Base-by-base conservation (phyloP, 2,113 vertebrate species). In the Romanogobio albipinnatus region DNA sequence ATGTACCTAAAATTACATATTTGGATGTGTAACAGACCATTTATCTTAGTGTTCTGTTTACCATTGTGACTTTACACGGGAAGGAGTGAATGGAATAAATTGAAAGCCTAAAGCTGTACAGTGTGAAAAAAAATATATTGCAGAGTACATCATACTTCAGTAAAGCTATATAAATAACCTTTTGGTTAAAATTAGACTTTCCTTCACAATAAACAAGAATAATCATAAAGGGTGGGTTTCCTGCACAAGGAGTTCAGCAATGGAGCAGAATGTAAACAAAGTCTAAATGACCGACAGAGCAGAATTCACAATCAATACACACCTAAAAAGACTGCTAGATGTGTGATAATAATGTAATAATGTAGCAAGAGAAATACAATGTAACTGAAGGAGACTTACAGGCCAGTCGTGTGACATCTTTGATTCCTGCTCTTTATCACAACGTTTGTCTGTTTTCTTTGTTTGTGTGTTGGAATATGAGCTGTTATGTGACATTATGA, bases 21-120 rank as follows among this genome's bases (percentile, higher is more conserved):
- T 68, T 49, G 9, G 33, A 36, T 43, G 61, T n/a, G 80, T 64
- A 61, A 86, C 58, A 78, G 76, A 11, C 17, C 33, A 33, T 87
- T 62, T 83, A n/a, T 53, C 59, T n/a, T 19, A 3, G 33, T 71
- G 85, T 73, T 61, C 39, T 83, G 14, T n/a, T n/a, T n/a, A n/a
- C n/a, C n/a, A n/a, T n/a, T 36, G 45, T 39, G 33, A 64, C 49
- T 83, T 85, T 26, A 74, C 11, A 45, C 24, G 7, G 76, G 39
- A 39, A 3, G 17, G 77, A 76, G 51, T 11, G 45, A 36, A 80
- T 3, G 45, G n/a, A n/a, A n/a, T 33, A 33, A 33, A 33, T 9
- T 9, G 47, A 49, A 49, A 49, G 47, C 47, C 47, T 22, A 58
- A 22, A 47, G 7, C 8, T 59, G 17, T 22, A 19, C 19, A 58